Base-by-base conservation (phyloP, 2,113 vertebrate species). In the Cettia cetti region DNA sequence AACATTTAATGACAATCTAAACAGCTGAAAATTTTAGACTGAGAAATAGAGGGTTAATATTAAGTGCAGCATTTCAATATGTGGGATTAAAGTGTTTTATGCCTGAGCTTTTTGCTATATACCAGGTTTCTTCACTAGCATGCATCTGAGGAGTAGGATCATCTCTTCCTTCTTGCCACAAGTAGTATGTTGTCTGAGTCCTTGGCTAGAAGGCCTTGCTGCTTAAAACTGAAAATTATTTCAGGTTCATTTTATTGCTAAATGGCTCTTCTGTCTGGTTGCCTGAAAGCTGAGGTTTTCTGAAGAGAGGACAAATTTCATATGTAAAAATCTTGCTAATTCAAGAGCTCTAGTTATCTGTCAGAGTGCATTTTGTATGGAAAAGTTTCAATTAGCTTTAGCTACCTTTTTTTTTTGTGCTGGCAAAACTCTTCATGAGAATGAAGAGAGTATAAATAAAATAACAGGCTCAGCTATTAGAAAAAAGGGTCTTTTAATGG, bases 401-500 rank as follows among this genome's bases (percentile, higher is more conserved):
- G 68, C 39, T 78, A 68, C 83, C 33, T 81, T 75, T 33, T 90
- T 33, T 87, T 63, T 92, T 64, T 75, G 18, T 71, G 52, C 69
- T 90, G 57, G 52, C 54, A 90, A 68, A 81, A n/a, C 39, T 54
- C n/a, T 65, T 86, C 10, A 5, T 59, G 78, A 39, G 68, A 86
- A 52, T 39, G 35, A 82, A 65, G 11, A 81, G 8, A 75, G 31
- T 31, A 2, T 23, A 75, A 31, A 65, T 37, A 77, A 92, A 82
- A 13, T 47, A 93, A 17, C 20, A 79, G 37, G 7, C 21, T 33
- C 40, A 90, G 30, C 18, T 27, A 35, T 69, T 79, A 88, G 70
- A 84, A 79, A 82, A 92, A 97, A 91, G 28, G 52, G 30, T 92
- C 76, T 85, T 87, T 47, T 87, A 93, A 91, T 54, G 78, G 85